Evolutionary conservation across 2,113 vertebrate genomes (phyloP).

Genomic region (Empidonax alnorum): DNA sequence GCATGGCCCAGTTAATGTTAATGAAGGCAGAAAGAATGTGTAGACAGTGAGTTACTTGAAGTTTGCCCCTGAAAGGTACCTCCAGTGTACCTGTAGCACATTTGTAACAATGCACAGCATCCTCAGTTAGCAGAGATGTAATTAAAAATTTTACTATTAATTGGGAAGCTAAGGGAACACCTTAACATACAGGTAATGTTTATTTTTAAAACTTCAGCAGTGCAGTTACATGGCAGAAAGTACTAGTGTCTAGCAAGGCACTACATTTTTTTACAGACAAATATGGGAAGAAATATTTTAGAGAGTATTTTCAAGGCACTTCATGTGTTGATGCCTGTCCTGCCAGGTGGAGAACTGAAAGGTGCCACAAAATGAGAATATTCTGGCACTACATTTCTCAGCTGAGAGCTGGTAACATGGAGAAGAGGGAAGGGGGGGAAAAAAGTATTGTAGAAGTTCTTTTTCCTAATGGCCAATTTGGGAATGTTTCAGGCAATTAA

Average conservation of each 20-base stretch:
- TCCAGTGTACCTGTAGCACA: neutral
- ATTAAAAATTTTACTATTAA: conserved; percentile 39
- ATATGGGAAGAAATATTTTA: conserved; percentile 2
- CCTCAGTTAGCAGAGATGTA: neutral
- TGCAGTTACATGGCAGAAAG: neutral
- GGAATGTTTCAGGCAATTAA: conserved; percentile 68
- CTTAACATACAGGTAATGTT: conserved; percentile 50
- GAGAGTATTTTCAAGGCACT: neutral
- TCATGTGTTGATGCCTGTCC: neutral
- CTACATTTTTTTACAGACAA: conserved; percentile 22
- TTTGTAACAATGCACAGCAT: neutral
- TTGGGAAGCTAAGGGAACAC: conserved; percentile 13
- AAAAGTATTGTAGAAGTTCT: conserved; percentile 33
- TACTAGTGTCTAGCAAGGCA: conserved; percentile 39
- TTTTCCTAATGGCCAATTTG: conserved; percentile 28
- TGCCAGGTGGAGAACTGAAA: conserved; percentile 7
- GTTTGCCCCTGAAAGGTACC: neutral
- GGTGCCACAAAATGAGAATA: neutral
- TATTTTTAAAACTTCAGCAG: conserved; percentile 21
- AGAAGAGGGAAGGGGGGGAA: neutral
- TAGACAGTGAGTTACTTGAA: neutral
- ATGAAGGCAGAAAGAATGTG: neutral
- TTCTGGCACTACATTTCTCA: conserved; percentile 1
- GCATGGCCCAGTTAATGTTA: neutral
- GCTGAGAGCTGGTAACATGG: neutral